Evolutionary conservation across 2,113 vertebrate genomes (phyloP).

Genomic region (Lepus europaeus): DNA sequence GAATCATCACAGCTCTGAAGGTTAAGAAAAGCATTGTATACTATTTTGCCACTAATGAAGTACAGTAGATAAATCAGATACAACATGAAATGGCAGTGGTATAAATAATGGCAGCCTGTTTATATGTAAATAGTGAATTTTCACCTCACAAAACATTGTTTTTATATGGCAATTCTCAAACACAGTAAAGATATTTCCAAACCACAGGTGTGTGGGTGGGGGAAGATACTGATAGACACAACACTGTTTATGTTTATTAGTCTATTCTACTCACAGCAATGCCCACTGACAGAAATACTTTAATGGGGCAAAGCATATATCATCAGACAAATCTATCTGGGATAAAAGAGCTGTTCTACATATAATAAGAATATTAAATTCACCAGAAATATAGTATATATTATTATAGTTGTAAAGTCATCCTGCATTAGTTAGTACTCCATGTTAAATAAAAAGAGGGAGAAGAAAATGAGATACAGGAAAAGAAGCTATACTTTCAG

Average conservation of each 20-base stretch:
- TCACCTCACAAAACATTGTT: constrained; percentile 29
- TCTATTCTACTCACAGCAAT: constrained; percentile 51
- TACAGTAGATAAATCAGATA: constrained; percentile 53
- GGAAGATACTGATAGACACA: not conserved
- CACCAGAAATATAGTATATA: constrained; percentile 35
- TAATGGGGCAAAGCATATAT: constrained; percentile 61
- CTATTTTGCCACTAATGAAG: constrained; percentile 51
- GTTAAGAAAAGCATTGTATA: constrained; percentile 40
- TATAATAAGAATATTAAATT: constrained; percentile 62
- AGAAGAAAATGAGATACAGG: constrained; percentile 4
- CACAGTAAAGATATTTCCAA: constrained; percentile 44
- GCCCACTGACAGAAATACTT: constrained; percentile 67
- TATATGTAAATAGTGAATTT: constrained; percentile 53
- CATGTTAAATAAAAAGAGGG: constrained; percentile 10
- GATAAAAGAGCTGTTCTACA: not conserved
- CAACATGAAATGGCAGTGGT: not conserved
- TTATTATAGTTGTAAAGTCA: constrained; percentile 28
- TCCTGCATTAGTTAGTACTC: not conserved
- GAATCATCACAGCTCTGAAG: constrained; percentile 46
- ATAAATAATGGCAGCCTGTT: constrained; percentile 46
- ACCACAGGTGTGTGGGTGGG: not conserved
- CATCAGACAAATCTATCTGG: constrained; percentile 20
- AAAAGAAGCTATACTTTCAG: not conserved
- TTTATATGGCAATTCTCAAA: constrained; percentile 5
- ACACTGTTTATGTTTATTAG: constrained; percentile 63